Conservation (phyloP, 2,797 vertebrate species). For the Myiotriccus ornatus region DNA sequence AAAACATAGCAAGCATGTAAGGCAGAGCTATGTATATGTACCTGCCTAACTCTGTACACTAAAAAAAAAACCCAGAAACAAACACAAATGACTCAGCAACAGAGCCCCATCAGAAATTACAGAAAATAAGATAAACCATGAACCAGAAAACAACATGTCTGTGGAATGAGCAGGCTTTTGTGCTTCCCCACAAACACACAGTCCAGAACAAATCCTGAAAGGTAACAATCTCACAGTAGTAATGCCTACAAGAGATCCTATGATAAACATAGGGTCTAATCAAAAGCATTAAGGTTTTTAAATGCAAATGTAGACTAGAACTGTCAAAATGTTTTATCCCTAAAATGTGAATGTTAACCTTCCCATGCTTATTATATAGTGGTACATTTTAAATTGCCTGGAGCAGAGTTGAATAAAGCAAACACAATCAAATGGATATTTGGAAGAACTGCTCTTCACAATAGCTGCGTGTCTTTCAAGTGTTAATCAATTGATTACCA, state of each 20-base stretch:
- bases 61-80: neutral
- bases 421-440: conserved; percentile 44
- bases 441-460: conserved; percentile 21
- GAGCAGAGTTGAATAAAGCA: conserved; percentile 40
- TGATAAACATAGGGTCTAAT: conserved; percentile 19
- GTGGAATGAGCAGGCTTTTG: neutral
- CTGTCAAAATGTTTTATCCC: conserved; percentile 65
- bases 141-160: neutral
- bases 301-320: conserved; percentile 57
- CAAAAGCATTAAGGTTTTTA: conserved; percentile 28
- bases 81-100: neutral
- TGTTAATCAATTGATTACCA: conserved; percentile 53
- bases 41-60: neutral
- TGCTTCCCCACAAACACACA: neutral
- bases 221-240: neutral
- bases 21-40: neutral
- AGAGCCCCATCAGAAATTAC: neutral
- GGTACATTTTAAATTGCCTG: conserved; percentile 54
- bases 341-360: conserved; percentile 40
- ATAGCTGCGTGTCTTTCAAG: conserved; percentile 8
- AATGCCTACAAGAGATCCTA: conserved; percentile 4
- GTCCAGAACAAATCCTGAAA: conserved; percentile 34
- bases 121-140: neutral
- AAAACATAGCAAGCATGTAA: neutral
- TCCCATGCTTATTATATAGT: conserved; percentile 46